phyloP scores from a whole-genome alignment of 2,888 invertebrate species.

The Apodemia zela region DNA sequence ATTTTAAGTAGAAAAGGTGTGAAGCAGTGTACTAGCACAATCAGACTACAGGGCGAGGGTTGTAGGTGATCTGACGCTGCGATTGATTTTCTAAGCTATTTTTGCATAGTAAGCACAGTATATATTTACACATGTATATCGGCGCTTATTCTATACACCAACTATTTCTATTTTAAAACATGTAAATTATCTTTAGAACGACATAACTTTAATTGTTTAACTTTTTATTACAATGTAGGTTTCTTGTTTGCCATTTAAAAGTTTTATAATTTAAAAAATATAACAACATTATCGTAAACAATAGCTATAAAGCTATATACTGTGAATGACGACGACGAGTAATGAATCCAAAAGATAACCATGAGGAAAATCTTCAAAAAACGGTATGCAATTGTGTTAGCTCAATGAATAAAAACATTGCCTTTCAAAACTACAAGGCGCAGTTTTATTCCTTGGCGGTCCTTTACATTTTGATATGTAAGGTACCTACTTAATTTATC shows the following conservation, averaged over 20 bases:
- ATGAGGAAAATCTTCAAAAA: too few species aligned
- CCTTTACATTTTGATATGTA: too few species aligned
- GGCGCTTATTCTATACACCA: not conserved
- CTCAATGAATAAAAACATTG: not conserved
- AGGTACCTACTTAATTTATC: too few species aligned
- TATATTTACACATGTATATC: constrained; percentile 1
- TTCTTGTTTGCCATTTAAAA: not conserved
- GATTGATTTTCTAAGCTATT: constrained; percentile 75
- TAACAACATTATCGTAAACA: too few species aligned
- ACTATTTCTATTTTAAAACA: constrained; percentile 9
- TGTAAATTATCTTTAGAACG: not conserved
- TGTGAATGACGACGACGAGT: too few species aligned
- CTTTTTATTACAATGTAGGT: not conserved
- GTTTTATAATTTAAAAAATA: too few species aligned
- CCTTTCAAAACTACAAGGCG: not conserved
- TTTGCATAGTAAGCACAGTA: constrained; percentile 41
- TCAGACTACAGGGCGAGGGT: constrained; percentile 56
- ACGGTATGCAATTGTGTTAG: too few species aligned
- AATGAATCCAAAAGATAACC: too few species aligned
- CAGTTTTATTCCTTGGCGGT: not conserved
- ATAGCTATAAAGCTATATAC: too few species aligned
- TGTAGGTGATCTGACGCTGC: constrained; percentile 50
- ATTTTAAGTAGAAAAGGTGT: constrained; percentile 38
- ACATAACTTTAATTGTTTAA: not conserved
- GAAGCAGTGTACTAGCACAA: constrained; percentile 49